These are phyloP conservation scores for Trachelus troglodyta DNA, from an alignment of 2,888 invertebrate species.

Conservation along the genomic window DNA sequence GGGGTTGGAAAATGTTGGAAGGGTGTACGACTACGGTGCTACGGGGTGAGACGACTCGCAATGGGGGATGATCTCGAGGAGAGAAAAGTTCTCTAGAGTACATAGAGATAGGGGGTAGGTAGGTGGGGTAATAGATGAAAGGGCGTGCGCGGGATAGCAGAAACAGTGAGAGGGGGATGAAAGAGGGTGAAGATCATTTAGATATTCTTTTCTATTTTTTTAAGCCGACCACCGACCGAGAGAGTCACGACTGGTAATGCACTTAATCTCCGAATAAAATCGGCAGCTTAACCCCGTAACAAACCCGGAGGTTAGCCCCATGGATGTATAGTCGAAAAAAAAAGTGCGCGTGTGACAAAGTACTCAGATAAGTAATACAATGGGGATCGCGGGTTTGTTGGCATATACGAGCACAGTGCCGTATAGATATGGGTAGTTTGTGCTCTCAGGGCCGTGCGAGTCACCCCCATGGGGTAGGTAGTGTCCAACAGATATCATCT, in stretches of 20 bases:
- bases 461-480: constrained; percentile 21
- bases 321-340: constrained; percentile 25
- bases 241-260: constrained; percentile 15
- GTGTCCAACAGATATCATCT: constrained; percentile 19
- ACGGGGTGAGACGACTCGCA: neutral
- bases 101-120: neutral
- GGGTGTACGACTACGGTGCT: neutral
- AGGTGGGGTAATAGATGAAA: neutral
- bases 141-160: constrained; percentile 6
- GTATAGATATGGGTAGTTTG: constrained; percentile 21
- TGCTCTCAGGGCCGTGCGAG: constrained; percentile 21
- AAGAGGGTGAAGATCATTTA: constrained; percentile 14
- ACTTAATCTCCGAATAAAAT: constrained; percentile 28
- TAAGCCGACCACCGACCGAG: constrained; percentile 28
- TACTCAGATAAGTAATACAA: constrained; percentile 39
- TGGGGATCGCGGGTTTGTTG: constrained; percentile 25
- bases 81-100: neutral
- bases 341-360: constrained; percentile 32
- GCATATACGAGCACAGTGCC: constrained; percentile 8
- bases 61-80: neutral
- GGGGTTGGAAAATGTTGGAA: neutral
- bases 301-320: constrained; percentile 12
- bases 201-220: constrained; percentile 4
- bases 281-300: constrained; percentile 23
- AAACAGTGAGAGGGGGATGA: constrained; percentile 9